Conservation (phyloP, 1,140 invertebrate genomes). For the Formica selysi region DNA sequence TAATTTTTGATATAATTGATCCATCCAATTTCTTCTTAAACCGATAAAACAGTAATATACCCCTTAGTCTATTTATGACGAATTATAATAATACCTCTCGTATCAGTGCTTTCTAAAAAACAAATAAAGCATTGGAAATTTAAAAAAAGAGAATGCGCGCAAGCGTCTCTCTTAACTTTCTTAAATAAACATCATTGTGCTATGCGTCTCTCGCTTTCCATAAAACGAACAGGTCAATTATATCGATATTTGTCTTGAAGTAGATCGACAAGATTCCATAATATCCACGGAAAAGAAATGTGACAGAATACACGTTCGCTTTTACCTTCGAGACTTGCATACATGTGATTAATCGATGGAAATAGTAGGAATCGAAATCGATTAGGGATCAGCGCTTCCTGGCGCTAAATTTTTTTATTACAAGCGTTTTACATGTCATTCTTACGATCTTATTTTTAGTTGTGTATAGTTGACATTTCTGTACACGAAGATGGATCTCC, state of each 20-base stretch:
- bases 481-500: background rate
- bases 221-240: constrained; percentile 39
- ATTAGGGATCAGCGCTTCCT: background rate
- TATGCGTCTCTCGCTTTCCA: constrained; percentile 40
- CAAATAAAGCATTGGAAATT: constrained; percentile 6
- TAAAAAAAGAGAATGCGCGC: background rate
- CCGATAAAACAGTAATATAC: background rate
- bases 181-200: constrained; percentile 9
- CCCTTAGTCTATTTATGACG: background rate
- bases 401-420: background rate
- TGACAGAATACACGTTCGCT: background rate
- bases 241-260: constrained; percentile 19
- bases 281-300: background rate
- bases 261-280: constrained; percentile 23
- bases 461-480: constrained; percentile 46
- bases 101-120: constrained; percentile 47
- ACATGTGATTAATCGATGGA: background rate
- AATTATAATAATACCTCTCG: constrained; percentile 44
- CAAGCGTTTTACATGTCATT: constrained; percentile 15
- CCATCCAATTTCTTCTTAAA: background rate
- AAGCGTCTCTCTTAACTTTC: constrained; percentile 8
- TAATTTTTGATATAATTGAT: too few relatives aligned
- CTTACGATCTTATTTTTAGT: constrained; percentile 47
- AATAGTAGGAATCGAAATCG: constrained; percentile 28
- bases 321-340: background rate